These are phyloP conservation scores for Rhagium mordax DNA, from an alignment of 2,888 invertebrate species.

Conservation along the genomic window DNA sequence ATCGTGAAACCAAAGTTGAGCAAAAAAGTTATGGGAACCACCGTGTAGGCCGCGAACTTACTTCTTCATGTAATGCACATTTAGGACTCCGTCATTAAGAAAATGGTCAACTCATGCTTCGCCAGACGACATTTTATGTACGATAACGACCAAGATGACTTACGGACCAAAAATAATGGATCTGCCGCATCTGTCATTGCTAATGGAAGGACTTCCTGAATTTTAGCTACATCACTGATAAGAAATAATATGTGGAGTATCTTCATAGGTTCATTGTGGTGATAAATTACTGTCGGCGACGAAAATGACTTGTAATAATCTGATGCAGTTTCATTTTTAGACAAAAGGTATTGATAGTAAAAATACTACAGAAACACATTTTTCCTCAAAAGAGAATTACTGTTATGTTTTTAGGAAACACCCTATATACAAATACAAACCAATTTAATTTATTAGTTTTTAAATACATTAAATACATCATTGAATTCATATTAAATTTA, in stretches of 20 bases:
- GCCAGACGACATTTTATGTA: neutral
- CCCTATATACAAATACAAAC: too few species aligned
- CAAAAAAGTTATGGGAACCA: too few species aligned
- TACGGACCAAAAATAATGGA: constrained; percentile 34
- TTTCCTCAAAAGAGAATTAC: too few species aligned
- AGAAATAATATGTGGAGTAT: constrained; percentile 18
- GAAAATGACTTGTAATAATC: neutral
- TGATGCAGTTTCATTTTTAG: neutral
- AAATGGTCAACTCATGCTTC: constrained; percentile 26
- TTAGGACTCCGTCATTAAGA: constrained; percentile 15
- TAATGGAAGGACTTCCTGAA: constrained; percentile 30
- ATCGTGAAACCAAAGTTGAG: too few species aligned
- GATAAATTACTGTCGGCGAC: neutral
- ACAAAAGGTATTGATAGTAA: too few species aligned
- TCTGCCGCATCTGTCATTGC: constrained; percentile 28
- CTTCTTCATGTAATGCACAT: neutral
- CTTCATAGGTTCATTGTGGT: constrained; percentile 7
- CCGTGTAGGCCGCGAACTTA: neutral
- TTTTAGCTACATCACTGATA: constrained; percentile 29
- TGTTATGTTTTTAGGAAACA: too few species aligned
- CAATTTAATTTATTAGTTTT: neutral
- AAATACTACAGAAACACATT: too few species aligned
- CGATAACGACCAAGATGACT: constrained; percentile 18
- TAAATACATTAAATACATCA: neutral
- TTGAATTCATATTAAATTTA: constrained; percentile 20